These are phyloP conservation scores for Daubentonia madagascariensis DNA, from an alignment of 2,113 vertebrate species.

Conservation along the genomic window DNA sequence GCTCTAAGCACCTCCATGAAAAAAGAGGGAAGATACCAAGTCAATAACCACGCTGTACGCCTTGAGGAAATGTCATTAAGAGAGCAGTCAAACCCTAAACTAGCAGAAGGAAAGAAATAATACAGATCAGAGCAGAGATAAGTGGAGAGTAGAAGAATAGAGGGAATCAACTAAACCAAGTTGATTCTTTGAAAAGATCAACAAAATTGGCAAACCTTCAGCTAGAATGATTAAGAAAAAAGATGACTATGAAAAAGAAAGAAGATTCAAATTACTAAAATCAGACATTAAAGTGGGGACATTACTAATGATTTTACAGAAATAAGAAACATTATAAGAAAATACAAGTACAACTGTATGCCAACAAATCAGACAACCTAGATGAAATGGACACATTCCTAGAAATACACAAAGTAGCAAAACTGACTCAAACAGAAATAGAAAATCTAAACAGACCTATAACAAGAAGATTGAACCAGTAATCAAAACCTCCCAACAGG, in stretches of 20 bases:
- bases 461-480: too few species aligned
- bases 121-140: neutral
- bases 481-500: neutral
- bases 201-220: neutral
- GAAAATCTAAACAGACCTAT: too few species aligned
- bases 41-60: fast-evolving
- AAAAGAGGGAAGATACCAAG: neutral
- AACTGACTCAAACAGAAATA: too few species aligned
- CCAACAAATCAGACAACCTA: too few species aligned
- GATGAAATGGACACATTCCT: too few species aligned
- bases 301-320: too few species aligned
- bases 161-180: neutral
- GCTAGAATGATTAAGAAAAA: neutral
- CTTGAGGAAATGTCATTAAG: too few species aligned
- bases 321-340: neutral
- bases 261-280: neutral
- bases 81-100: too few species aligned
- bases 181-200: neutral
- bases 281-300: neutral
- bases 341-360: too few species aligned
- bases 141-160: too few species aligned
- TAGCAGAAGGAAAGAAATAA: neutral
- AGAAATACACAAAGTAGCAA: too few species aligned
- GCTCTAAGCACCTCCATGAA: fast-evolving
- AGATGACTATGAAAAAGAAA: neutral